Evolutionary conservation across 2,888 invertebrate species (phyloP), one percentile per base, ranked within the genome.

Genomic region (Cryptophagus acutangulus): DNA sequence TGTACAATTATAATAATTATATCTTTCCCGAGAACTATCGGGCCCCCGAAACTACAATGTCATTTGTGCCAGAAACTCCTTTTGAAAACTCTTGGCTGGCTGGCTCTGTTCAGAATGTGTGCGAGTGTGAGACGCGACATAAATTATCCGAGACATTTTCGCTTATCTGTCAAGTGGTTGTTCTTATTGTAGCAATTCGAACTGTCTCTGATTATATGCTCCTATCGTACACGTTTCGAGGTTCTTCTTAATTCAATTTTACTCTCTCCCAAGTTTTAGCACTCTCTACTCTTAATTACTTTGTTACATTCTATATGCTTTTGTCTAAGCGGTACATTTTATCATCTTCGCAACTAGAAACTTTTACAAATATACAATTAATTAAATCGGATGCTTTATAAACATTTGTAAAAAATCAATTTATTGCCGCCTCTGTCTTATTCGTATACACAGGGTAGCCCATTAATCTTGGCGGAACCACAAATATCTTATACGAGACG

Each of bases 1-100:
- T 40, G 31, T 26, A 34, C 31, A 41, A 44, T 44, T 44, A 41
- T 44, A 34, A 44, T 44, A 44, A 44, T 44, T 44, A 41, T 41
- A 41, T 35, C 26, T 39, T 30, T 36, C 17, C 41, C 14, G 15
- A 16, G 39, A 37, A 38, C 38, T 26, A 36, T 8, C 24, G 6
- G 24, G 6, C 31, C 31, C 39, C 30, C 31, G 26, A 33, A 31
- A 43, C 34, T 44, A 41, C 41, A 41, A 35, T 37, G 38, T 44
- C 44, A 38, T 44, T 44, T 44, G 43, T 26, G 31, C 31, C 26
- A 31, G 6, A 20, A 20, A n/a, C n/a, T 20, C n/a, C 24, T 20
- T n/a, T 20, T n/a, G n/a, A n/a, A n/a, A n/a, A n/a, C n/a, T 26
- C 26, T 12, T n/a, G 26, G 26, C 12, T 26, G 26, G 33, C 14